Evolutionary conservation across 2,888 invertebrate genomes (phyloP), one percentile per base, ranked within the genome.

Genomic region (Abrostola tripartita): DNA sequence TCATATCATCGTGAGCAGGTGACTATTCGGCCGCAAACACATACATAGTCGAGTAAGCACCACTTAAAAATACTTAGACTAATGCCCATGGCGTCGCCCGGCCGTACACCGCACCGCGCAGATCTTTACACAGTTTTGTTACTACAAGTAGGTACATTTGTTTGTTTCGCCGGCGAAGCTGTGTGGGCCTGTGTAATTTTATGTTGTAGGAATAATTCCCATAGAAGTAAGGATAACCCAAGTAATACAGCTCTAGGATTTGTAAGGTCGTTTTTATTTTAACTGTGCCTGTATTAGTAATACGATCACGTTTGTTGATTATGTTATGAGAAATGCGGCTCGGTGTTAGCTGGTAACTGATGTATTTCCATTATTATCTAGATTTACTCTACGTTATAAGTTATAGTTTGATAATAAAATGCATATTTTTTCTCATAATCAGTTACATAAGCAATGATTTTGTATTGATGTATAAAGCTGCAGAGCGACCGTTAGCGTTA

Each of bases 1-100:
- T 95, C 90, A 95, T 95, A 92, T 94, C 95, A 87, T 93, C 95
- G 94, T 95, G 95, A 95, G 95, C 95, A 88, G 67, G 92, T 92
- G 92, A 91, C 87, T 79, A 74, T 79, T 90, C 92, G 92, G 93
- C 93, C 92, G 90, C 92, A 90, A 86, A 84, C 83, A 85, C 88
- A 89, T 86, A 87, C 82, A 88, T 90, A 91, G 90, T 86, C 82
- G 88, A 88, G 88, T 93, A 93, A 92, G 93, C 84, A 85, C 90
- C 92, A 90, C 88, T 88, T 89, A 88, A 88, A 88, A 78, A 89
- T 84, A 81, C 81, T 86, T 92, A 92, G 90, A 82, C 84, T 89
- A 89, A 86, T 79, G 72, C 76, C 82, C 82, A 78, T 56, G 62
- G 57, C 60, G 40, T 38, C 70, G 60, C 11, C 70, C 81, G 84